Evolutionary conservation across 2,888 invertebrate genomes (phyloP).

Genomic region (Pollenia labialis): DNA sequence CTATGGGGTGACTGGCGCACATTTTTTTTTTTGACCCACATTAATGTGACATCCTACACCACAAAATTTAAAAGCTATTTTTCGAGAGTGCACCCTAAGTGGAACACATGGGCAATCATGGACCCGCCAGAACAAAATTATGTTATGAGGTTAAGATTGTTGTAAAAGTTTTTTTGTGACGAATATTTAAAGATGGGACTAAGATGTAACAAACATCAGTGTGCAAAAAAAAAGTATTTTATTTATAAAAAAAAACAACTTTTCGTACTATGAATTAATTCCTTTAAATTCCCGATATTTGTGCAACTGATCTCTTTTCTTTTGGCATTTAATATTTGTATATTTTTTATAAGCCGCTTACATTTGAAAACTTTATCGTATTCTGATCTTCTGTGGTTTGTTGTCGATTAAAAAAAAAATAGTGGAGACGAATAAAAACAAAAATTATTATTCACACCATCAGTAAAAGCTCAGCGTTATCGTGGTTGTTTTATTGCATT

Average conservation of each 20-base stretch:
- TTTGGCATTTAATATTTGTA: constrained; percentile 48
- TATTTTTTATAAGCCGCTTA: constrained; percentile 9
- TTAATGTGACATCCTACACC: too few relatives aligned
- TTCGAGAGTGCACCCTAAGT: too few relatives aligned
- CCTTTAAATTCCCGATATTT: constrained; percentile 29
- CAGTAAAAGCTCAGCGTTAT: constrained; percentile 63
- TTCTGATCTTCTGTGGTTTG: constrained; percentile 65
- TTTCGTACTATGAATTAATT: constrained; percentile 7
- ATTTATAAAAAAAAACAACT: not conserved
- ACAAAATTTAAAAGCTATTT: too few relatives aligned
- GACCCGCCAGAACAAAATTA: too few relatives aligned
- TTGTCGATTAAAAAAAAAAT: constrained; percentile 54
- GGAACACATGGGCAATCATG: too few relatives aligned
- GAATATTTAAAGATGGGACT: too few relatives aligned
- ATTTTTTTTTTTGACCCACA: too few relatives aligned
- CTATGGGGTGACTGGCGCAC: too few relatives aligned
- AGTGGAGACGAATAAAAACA: not conserved
- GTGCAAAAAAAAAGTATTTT: too few relatives aligned
- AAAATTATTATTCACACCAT: constrained; percentile 71
- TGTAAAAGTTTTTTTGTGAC: too few relatives aligned
- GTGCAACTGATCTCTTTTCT: constrained; percentile 40
- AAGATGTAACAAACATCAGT: too few relatives aligned
- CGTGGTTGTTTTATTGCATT: constrained; percentile 50
- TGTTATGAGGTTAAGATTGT: too few relatives aligned
- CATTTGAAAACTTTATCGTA: constrained; percentile 54